Conservation (phyloP, 1,140 invertebrate genomes). For the Pachyrhynchus sulphureomaculatus region DNA sequence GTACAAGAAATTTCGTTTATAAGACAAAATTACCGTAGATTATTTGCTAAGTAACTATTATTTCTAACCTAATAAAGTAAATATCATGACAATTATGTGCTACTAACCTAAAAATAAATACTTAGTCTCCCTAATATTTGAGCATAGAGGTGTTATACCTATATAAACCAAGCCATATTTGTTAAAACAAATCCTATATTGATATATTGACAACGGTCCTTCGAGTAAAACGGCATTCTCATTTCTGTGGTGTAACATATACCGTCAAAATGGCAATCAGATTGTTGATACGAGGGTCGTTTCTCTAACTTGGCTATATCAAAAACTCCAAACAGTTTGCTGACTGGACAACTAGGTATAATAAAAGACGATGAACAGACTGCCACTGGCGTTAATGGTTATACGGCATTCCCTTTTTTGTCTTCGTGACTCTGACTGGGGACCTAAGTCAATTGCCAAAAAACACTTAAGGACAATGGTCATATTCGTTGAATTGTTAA, state of each 20-base stretch:
- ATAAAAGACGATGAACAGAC: constrained; percentile 28
- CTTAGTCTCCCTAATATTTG: too few species aligned
- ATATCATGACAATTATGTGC: too few species aligned
- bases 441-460: constrained; percentile 3
- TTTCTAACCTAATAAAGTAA: too few species aligned
- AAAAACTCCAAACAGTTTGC: constrained; percentile 33
- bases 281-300: constrained; percentile 23
- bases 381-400: constrained; percentile 19
- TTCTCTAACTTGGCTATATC: constrained; percentile 27
- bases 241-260: constrained; percentile 2
- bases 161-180: too few species aligned
- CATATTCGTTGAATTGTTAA: neutral
- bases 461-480: neutral
- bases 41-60: too few species aligned
- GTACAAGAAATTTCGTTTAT: too few species aligned
- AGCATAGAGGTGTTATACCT: too few species aligned
- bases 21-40: too few species aligned
- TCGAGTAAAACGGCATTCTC: too few species aligned
- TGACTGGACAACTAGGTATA: constrained; percentile 30
- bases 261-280: constrained; percentile 28
- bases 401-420: constrained; percentile 19
- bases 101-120: too few species aligned
- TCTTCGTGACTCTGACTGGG: neutral
- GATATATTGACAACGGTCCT: constrained; percentile 19
- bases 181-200: constrained; percentile 22